Evolutionary conservation across 2,888 invertebrate genomes (phyloP).

Genomic region (Electrophaes corylata): DNA sequence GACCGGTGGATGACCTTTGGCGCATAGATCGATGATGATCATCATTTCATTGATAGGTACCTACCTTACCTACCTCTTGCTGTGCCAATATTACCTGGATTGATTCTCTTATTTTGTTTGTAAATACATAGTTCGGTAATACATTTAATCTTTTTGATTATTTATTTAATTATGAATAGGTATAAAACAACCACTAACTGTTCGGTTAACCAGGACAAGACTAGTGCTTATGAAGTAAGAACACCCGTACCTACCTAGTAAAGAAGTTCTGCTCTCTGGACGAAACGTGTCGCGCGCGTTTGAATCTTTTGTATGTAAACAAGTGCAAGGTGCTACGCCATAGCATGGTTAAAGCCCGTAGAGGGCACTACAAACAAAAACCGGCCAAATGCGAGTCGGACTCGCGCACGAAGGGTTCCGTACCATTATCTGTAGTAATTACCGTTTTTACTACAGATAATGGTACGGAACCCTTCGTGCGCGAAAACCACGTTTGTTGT

Average conservation of each 20-base stretch:
- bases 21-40: conserved; percentile 26
- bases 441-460: too few species aligned
- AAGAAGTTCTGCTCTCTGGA: neutral
- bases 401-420: too few species aligned
- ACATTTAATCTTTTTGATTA: too few species aligned
- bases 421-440: too few species aligned
- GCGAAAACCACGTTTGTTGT: too few species aligned
- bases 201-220: too few species aligned
- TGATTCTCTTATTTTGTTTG: conserved; percentile 7
- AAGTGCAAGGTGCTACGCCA: conserved; percentile 2
- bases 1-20: conserved; percentile 39
- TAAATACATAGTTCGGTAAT: conserved; percentile 1
- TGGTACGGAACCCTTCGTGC: too few species aligned
- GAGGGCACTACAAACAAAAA: neutral
- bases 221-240: too few species aligned
- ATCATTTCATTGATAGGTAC: conserved; percentile 12
- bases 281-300: conserved; percentile 9
- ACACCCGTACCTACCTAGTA: too few species aligned
- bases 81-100: conserved; percentile 16
- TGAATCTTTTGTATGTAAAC: conserved; percentile 1
- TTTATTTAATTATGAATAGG: too few species aligned
- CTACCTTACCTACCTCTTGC: neutral
- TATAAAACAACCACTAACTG: too few species aligned
- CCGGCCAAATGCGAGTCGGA: too few species aligned
- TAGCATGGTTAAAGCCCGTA: conserved; percentile 3